Evolutionary conservation across 2,797 vertebrate species (phyloP), one percentile per base, ranked within the genome.

Genomic region (Ctenopoma multispine): DNA sequence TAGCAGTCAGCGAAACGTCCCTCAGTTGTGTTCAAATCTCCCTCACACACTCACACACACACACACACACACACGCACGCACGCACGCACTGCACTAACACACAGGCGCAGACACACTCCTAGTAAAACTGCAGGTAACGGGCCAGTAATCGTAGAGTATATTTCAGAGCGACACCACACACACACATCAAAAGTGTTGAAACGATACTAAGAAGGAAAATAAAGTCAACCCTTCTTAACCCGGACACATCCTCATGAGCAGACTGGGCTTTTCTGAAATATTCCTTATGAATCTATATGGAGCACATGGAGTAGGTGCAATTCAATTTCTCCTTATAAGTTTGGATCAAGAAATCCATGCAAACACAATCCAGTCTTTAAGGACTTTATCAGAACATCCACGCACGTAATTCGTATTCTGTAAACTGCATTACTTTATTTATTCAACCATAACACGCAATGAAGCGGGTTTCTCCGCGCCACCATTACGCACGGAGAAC

Each of bases 401-500:
- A 11, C 23, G 17, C 31, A 40, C 38, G 11, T 14, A 40, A 12
- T 40, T 36, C 34, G 34, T 36, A 36, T 11, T 36, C 11, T 36
- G 34, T 9, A 36, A 36, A 36, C 11, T 36, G 34, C 11, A 36
- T 36, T 36, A 3, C 12, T 15, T 11, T 20, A 50, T 23, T 20
- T 49, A 12, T 53, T 53, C n/a, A 29, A 49, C 44, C 46, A 1
- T 34, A 41, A 58, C 7, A 57, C 57, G 24, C 49, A 7, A 7
- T 18, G 43, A 12, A 2, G 10, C 36, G 10, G 8, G 29, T 43
- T 20, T n/a, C 24, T 54, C 29, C 7, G 62, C 58, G 17, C 64
- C 70, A 13, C 53, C 74, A 1, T 84, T 75, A 82, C 86, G 79
- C 84, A 62, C 80, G 50, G 68, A 38, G 24, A 46, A 18, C 11